Percentiles rank a stretch among this genome's conserved stretches.
These are phyloP conservation scores for Agriotes lineatus DNA, from an alignment of 2,888 invertebrate species.

Conservation along the genomic window DNA sequence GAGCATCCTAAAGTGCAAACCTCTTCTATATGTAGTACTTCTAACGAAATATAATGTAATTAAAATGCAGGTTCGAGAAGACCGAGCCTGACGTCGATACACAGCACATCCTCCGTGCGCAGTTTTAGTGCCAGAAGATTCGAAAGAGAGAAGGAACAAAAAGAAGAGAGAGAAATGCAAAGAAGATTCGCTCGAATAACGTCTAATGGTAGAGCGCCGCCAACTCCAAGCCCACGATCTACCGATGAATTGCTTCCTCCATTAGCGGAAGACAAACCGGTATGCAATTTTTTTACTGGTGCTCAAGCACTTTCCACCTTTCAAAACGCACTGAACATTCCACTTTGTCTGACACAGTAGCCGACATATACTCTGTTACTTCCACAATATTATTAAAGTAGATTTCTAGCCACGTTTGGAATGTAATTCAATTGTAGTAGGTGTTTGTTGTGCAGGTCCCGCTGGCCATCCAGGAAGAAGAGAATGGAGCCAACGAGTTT, in stretches of 20 bases:
- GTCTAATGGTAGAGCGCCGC: slow-evolving; percentile 67
- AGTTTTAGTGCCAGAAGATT: slow-evolving; percentile 85
- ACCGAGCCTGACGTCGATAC: slow-evolving; percentile 88
- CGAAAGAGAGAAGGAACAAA: slow-evolving; percentile 85
- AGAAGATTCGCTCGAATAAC: slow-evolving; percentile 77
- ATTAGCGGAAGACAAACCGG: slow-evolving; percentile 84
- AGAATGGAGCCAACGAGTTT: slow-evolving; percentile 60
- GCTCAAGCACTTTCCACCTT: neutral
- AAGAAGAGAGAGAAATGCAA: slow-evolving; percentile 85
- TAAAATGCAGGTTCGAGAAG: slow-evolving; percentile 80
- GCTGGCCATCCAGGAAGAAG: slow-evolving; percentile 64
- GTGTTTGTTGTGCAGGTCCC: slow-evolving; percentile 58
- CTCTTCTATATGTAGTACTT: no score
- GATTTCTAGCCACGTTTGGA: neutral
- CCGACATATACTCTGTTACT: no score
- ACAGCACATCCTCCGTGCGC: slow-evolving; percentile 85
- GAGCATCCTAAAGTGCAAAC: no score
- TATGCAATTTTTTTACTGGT: slow-evolving; percentile 55
- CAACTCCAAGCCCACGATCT: slow-evolving; percentile 85
- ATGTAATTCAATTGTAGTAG: slow-evolving; percentile 13
- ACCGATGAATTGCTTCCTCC: slow-evolving; percentile 86
- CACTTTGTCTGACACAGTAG: no score
- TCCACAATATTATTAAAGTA: no score
- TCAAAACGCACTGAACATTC: no score
- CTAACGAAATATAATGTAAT: no score